These are phyloP conservation scores for Ophioninae sp. DNA, from an alignment of 2,888 invertebrate species.

Conservation along the genomic window DNA sequence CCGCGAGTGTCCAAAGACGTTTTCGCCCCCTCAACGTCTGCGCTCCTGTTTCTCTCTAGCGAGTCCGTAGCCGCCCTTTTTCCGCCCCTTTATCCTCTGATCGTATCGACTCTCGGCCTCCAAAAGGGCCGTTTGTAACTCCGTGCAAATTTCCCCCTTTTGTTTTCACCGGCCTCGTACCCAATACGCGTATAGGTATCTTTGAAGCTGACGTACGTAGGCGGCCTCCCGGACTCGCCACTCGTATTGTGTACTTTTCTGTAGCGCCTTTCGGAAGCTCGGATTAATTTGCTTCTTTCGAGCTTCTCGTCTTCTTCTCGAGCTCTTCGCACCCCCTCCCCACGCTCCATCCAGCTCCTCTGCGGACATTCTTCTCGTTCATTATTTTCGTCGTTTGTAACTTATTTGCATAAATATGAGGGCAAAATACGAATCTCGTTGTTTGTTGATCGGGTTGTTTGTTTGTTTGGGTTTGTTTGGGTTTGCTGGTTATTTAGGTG, in stretches of 20 bases:
- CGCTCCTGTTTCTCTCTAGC: constrained; percentile 60
- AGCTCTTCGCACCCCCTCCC: neutral
- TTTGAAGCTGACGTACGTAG: constrained; percentile 45
- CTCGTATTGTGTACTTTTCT: constrained; percentile 64
- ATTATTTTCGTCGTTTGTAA: no score
- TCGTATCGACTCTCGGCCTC: neutral
- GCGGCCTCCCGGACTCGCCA: constrained; percentile 50
- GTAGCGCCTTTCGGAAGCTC: constrained; percentile 68
- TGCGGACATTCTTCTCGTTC: neutral
- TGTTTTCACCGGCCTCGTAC: constrained; percentile 4
- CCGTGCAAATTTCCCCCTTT: neutral
- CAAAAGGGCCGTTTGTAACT: constrained; percentile 1
- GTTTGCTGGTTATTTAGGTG: no score
- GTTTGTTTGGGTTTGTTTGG: no score
- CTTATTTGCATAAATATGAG: no score
- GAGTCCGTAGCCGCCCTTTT: constrained; percentile 68
- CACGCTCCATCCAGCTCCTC: no score
- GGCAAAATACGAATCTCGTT: no score
- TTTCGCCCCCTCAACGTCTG: constrained; percentile 27
- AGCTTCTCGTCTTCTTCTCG: constrained; percentile 46
- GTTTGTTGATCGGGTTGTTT: no score
- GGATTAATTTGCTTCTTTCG: constrained; percentile 71
- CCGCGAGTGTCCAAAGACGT: neutral
- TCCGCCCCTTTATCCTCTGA: constrained; percentile 52
- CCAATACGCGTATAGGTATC: neutral